phyloP scores from a whole-genome alignment of 2,797 vertebrate genomes.

The Pseudopleuronectes americanus region DNA sequence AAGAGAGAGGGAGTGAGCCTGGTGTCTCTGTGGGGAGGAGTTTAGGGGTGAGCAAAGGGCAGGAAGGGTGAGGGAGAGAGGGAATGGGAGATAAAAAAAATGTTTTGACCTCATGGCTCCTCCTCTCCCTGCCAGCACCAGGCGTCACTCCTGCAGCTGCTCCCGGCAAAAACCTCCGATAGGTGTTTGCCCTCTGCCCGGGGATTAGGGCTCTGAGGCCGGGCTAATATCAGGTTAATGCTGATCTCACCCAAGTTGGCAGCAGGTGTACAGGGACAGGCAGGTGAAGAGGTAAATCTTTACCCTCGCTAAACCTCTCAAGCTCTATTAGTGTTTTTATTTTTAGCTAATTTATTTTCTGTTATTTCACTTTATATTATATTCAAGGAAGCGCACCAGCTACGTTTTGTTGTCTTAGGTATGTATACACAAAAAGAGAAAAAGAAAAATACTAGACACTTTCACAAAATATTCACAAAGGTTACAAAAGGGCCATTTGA shows the following conservation, averaged over 20 bases:
- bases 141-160: conserved; percentile 69
- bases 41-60: conserved; percentile 49
- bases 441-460: no score
- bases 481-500: no score
- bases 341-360: background rate
- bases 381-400: background rate
- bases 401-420: conserved; percentile 7
- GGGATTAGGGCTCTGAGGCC: conserved; percentile 53
- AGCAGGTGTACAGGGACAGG: conserved; percentile 47
- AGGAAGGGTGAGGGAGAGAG: conserved; percentile 26
- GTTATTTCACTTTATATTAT: background rate
- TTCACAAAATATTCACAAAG: no score
- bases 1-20: conserved; percentile 10
- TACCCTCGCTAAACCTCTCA: conserved; percentile 16
- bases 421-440: conserved; percentile 4
- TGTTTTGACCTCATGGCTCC: conserved; percentile 52
- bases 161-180: conserved; percentile 65
- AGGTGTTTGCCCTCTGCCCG: conserved; percentile 67
- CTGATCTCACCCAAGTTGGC: conserved; percentile 46
- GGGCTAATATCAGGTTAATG: conserved; percentile 67
- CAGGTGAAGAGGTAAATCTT: conserved; percentile 45
- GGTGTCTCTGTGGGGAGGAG: conserved; percentile 11
- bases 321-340: conserved; percentile 9
- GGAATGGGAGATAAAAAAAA: conserved; percentile 3
- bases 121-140: conserved; percentile 37